Base-by-base conservation (phyloP, 2,113 vertebrate species). In the Agelaius phoeniceus region DNA sequence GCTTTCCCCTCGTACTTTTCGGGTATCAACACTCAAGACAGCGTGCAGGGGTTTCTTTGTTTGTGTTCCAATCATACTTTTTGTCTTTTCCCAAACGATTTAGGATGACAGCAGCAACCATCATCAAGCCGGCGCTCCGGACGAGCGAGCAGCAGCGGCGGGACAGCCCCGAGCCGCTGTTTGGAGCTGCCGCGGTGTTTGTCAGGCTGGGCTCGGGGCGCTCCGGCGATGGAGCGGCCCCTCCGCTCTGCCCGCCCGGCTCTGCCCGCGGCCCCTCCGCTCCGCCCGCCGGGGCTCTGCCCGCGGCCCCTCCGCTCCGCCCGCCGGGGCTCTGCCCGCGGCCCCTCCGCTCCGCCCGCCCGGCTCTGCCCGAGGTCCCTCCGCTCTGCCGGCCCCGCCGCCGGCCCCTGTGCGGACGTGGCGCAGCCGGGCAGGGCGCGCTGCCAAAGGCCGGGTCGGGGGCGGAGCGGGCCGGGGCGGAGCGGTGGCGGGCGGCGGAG, bases 361-460 rank as follows among this genome's bases (percentile, higher is more conserved):
- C 4, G 44, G 44, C 44, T 44, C 43, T 43, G 43, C 43, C 43
- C 43, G 43, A 15, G 43, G 43, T 15, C 15, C 43, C 39, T 39
- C 39, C 39, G 39, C 39, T 39, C 41, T 43, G 41, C 18, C 5
- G 5, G 1, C 51, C 51, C 51, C 51, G 27, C 51, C 52, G 52
- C 52, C 52, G 27, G 51, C 20, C 37, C 22, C 5, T 3, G 6
- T 92, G 96, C 57, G 71, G 97, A 98, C 98, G 98, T 98, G 98
- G 98, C 98, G 98, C 31, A 75, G 87, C 85, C 87, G 90, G 94
- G 54, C 6, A 7, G 33, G 65, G 97, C 91, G 93, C 31, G 10
- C 72, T 28, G 89, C 37, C 94, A 93, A 91, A 62, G 37, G 26
- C 55, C 57, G 31, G 51, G 5, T 65, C 84, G 35, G 63, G 63